A percentile compares a stretch with the other conserved stretches of the same genome.
Evolutionary conservation across 2,797 vertebrate species (phyloP).

Genomic region (Hoplostethus mediterraneus): DNA sequence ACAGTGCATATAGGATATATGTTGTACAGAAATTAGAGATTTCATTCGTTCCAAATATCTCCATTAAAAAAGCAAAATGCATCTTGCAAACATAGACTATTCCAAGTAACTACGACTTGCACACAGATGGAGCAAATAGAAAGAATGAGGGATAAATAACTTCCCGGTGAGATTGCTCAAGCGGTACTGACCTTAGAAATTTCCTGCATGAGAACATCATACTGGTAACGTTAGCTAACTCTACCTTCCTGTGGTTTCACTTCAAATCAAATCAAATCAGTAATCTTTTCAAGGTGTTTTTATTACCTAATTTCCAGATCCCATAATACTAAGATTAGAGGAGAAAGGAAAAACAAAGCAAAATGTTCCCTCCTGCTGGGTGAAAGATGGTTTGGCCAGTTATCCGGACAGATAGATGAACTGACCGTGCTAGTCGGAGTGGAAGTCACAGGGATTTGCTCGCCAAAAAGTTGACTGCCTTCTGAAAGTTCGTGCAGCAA

Average conservation of each 20-base stretch:
- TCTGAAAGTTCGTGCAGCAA: neutral
- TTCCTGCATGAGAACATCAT: slow-evolving; percentile 35
- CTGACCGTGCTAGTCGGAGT: neutral
- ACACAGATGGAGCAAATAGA: neutral
- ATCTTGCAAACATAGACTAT: neutral
- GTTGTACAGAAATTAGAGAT: neutral
- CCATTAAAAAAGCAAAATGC: slow-evolving; percentile 13
- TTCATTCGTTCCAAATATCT: neutral
- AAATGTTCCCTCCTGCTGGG: neutral
- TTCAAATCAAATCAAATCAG: slow-evolving; percentile 37
- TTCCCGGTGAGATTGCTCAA: slow-evolving; percentile 5
- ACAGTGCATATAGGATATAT: neutral
- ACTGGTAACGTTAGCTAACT: slow-evolving; percentile 11
- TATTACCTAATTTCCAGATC: neutral
- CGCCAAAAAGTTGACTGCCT: neutral
- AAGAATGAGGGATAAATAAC: slow-evolving; percentile 12
- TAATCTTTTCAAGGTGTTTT: neutral
- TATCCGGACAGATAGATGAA: slow-evolving; percentile 5
- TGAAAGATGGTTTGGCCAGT: neutral
- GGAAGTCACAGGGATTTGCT: neutral
- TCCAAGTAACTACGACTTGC: neutral
- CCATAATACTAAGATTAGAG: neutral
- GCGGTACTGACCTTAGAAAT: slow-evolving; percentile 36
- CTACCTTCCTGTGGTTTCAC: slow-evolving; percentile 24
- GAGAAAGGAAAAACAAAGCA: neutral